Evolutionary conservation across 92 coral and sea anemone species (phyloP).

Genomic region (Porites lobata): DNA sequence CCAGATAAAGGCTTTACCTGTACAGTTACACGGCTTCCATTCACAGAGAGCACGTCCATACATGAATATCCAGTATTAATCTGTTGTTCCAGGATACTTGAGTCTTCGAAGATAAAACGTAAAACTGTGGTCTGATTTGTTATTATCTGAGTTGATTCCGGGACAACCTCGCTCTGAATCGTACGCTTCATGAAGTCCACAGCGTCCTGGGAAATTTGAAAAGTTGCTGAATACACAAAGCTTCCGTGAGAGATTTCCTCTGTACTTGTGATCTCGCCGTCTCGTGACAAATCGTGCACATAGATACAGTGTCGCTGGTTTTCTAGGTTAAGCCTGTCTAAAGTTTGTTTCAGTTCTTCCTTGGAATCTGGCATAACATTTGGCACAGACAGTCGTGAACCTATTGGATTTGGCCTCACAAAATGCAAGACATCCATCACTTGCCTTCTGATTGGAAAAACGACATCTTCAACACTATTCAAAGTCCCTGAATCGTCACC

Average conservation of each 20-base stretch:
- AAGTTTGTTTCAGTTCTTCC: slow-evolving; percentile 13
- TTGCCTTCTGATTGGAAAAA: slow-evolving; percentile 7
- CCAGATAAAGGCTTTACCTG: slow-evolving; percentile 13
- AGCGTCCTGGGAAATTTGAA: slow-evolving; percentile 38
- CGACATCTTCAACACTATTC: slow-evolving; percentile 5
- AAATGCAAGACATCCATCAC: slow-evolving; percentile 31
- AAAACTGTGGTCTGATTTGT: slow-evolving; percentile 14
- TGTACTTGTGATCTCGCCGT: neutral
- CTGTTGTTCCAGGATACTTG: slow-evolving; percentile 18
- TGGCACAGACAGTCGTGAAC: neutral
- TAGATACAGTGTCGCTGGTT: neutral
- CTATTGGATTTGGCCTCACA: slow-evolving; percentile 6
- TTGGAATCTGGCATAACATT: neutral
- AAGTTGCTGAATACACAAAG: slow-evolving; percentile 27
- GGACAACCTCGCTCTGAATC: neutral
- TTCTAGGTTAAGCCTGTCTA: slow-evolving; percentile 16
- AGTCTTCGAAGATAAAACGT: slow-evolving; percentile 22
- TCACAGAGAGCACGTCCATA: slow-evolving; percentile 29
- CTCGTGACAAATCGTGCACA: neutral
- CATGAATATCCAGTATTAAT: slow-evolving; percentile 5
- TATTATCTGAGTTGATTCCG: neutral
- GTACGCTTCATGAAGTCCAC: slow-evolving; percentile 6
- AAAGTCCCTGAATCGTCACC: too few relatives aligned
- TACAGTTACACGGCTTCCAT: slow-evolving; percentile 12
- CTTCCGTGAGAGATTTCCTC: neutral